These are phyloP conservation scores for Tricholauxania praeusta DNA, from an alignment of 2,888 invertebrate species.

Conservation along the genomic window DNA sequence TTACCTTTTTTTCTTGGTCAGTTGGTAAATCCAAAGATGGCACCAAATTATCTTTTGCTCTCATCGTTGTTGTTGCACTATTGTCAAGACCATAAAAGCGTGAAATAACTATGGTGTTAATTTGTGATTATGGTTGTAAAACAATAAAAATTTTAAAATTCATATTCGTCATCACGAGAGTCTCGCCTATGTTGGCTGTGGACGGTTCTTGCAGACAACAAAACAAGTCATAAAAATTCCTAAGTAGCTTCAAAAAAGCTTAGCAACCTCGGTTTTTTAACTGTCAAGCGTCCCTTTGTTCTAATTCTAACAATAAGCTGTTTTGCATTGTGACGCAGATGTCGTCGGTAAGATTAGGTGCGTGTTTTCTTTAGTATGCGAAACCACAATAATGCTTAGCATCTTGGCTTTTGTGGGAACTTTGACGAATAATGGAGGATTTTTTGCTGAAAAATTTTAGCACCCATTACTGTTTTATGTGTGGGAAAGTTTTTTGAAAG, in stretches of 20 bases:
- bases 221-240: conserved; percentile 17
- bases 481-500: conserved; percentile 8
- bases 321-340: not conserved
- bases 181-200: no score
- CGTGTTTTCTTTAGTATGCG: conserved; percentile 6
- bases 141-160: not conserved
- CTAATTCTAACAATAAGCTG: not conserved
- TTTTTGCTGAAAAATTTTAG: not conserved
- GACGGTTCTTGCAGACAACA: not conserved
- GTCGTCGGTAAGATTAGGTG: conserved; percentile 3
- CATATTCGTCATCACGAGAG: not conserved
- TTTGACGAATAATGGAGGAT: not conserved
- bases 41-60: no score
- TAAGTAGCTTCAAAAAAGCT: conserved; percentile 9
- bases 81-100: conserved; percentile 1
- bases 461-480: not conserved
- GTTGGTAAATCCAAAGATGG: no score
- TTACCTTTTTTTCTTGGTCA: no score
- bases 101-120: conserved; percentile 3
- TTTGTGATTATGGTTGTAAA: conserved; percentile 10
- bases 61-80: no score
- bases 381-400: conserved; percentile 5
- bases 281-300: no score
- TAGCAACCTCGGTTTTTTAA: not conserved
- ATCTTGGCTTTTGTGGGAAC: conserved; percentile 13